Percentiles rank a stretch among this genome's conserved stretches.
Evolutionary conservation across 2,797 vertebrate species (phyloP).

Genomic region (Leucoraja ocellata): DNA sequence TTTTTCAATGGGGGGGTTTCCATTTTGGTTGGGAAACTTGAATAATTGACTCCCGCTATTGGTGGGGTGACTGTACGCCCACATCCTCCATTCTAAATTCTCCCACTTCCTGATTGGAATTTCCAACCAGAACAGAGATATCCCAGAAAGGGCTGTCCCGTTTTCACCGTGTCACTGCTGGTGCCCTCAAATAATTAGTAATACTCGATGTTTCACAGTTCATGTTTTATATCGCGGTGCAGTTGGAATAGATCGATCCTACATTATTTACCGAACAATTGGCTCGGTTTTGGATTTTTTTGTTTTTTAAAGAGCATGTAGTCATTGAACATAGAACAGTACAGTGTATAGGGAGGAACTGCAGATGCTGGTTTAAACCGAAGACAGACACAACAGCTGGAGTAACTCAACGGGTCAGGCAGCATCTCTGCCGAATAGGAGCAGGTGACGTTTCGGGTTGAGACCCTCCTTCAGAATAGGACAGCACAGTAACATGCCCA

Average conservation of each 20-base stretch:
- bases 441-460: too few species aligned
- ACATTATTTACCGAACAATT: neutral
- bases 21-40: neutral
- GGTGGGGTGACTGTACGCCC: constrained; percentile 12
- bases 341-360: too few species aligned
- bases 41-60: neutral
- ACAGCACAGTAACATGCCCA: too few species aligned
- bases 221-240: neutral
- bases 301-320: too few species aligned
- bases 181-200: neutral
- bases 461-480: too few species aligned
- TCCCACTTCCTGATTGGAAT: constrained; percentile 34
- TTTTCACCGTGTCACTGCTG: neutral
- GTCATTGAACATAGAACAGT: neutral
- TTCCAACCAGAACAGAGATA: neutral
- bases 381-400: too few species aligned
- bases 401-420: too few species aligned
- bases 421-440: too few species aligned
- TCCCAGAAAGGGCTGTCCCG: constrained; percentile 16
- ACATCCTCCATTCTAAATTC: constrained; percentile 29
- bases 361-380: too few species aligned
- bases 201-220: neutral
- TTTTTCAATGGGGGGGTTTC: neutral
- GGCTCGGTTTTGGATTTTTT: neutral
- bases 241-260: neutral